Evolutionary conservation across 2,888 invertebrate species (phyloP).

Genomic region (Zaprionus obscuricornis): DNA sequence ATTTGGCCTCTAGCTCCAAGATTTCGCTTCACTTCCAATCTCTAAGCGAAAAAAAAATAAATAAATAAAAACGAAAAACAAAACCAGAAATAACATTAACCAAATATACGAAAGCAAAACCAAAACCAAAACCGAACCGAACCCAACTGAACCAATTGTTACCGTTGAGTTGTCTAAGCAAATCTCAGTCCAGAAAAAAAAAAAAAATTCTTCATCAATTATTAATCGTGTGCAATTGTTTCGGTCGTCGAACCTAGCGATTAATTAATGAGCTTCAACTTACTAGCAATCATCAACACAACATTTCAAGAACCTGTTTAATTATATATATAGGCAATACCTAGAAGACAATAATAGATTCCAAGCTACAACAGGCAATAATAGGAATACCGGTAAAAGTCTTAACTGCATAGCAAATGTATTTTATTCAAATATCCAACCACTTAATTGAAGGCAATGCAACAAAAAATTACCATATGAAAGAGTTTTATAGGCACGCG

Average conservation of each 20-base stretch:
- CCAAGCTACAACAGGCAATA: not conserved
- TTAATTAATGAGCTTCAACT: constrained; percentile 54
- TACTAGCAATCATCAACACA: constrained; percentile 22
- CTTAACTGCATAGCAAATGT: not conserved
- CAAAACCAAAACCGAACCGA: too few species aligned
- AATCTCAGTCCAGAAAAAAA: constrained; percentile 19
- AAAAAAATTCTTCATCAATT: constrained; percentile 44
- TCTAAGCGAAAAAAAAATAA: too few species aligned
- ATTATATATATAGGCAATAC: not conserved
- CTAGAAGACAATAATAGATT: not conserved
- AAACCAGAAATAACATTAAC: constrained; percentile 43
- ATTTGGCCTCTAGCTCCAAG: constrained; percentile 67
- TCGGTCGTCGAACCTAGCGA: constrained; percentile 24
- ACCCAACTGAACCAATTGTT: constrained; percentile 9
- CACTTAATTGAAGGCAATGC: constrained; percentile 41
- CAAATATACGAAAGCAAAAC: constrained; percentile 34
- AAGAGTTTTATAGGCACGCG: constrained; percentile 54
- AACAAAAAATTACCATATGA: constrained; percentile 55
- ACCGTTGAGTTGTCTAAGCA: constrained; percentile 52
- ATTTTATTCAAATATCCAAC: not conserved
- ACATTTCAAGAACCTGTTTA: not conserved
- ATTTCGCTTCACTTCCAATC: constrained; percentile 50
- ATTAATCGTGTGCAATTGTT: constrained; percentile 64
- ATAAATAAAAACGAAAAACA: constrained; percentile 11
- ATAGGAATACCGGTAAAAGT: not conserved